Conservation (phyloP, 2,797 vertebrate genomes). For the Tokudaia muenninki region DNA sequence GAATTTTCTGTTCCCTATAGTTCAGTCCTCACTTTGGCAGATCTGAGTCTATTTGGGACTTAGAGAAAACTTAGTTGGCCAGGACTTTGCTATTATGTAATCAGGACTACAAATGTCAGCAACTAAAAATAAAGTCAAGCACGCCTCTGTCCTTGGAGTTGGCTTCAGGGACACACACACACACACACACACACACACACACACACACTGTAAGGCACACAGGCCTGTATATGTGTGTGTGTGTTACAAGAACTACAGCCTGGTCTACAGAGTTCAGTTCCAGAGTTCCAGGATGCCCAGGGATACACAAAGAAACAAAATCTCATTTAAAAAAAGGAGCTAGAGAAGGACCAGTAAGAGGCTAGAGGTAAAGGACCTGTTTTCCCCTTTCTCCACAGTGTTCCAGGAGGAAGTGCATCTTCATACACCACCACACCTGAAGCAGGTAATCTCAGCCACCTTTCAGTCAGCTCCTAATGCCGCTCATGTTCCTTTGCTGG, state of each 20-base stretch:
- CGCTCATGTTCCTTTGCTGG: neutral
- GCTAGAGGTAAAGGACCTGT: neutral
- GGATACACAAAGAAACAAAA: neutral
- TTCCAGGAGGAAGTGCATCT: conserved; percentile 86
- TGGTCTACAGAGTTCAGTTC: neutral
- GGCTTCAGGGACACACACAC: neutral
- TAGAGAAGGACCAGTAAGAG: neutral
- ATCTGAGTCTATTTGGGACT: conserved; percentile 55
- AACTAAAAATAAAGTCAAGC: conserved; percentile 80
- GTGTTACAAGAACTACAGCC: neutral
- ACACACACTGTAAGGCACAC: no score
- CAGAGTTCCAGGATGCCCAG: neutral
- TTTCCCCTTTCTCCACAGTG: conserved; percentile 76
- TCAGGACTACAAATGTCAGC: conserved; percentile 70
- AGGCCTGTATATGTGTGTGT: no score
- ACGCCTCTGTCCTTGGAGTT: conserved; percentile 71
- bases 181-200: no score
- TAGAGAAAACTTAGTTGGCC: conserved; percentile 70
- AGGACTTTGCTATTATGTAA: conserved; percentile 71
- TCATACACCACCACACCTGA: conserved; percentile 89
- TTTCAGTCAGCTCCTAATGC: neutral
- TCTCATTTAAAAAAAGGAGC: neutral
- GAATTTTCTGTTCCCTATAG: neutral
- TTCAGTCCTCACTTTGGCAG: neutral
- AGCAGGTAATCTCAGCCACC: conserved; percentile 81